These are phyloP conservation scores for Protomyctophum bolini DNA, from an alignment of 2,113 vertebrate genomes.

Conservation along the genomic window DNA sequence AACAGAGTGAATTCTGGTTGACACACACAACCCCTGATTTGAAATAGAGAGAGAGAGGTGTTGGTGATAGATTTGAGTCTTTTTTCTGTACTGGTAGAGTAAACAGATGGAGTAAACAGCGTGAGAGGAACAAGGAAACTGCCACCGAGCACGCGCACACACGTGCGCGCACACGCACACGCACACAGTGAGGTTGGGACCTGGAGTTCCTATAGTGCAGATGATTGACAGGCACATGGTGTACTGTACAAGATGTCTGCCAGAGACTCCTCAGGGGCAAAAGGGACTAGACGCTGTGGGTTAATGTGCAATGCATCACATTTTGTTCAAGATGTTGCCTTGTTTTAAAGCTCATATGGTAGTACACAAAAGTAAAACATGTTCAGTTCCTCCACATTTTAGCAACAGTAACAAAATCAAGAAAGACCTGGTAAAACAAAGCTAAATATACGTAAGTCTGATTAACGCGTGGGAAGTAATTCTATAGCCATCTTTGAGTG, in stretches of 20 bases:
- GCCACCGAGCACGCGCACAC: conserved; percentile 45
- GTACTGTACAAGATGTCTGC: conserved; percentile 64
- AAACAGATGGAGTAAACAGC: conserved; percentile 77
- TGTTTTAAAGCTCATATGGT: no score
- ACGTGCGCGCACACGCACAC: conserved; percentile 35
- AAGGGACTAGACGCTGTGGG: conserved; percentile 6
- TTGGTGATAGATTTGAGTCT: conserved; percentile 66
- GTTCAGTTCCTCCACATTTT: no score
- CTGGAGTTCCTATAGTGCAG: conserved; percentile 59
- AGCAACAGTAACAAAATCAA: no score
- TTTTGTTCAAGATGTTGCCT: no score
- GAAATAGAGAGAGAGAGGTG: conserved; percentile 40
- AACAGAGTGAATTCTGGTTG: conserved; percentile 47
- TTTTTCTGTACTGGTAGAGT: conserved; percentile 52
- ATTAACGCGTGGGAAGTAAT: no score
- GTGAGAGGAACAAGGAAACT: conserved; percentile 71
- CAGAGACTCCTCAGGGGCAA: conserved; percentile 64
- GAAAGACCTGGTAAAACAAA: no score
- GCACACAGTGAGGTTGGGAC: conserved; percentile 67
- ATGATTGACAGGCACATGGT: conserved; percentile 69
- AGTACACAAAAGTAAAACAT: no score
- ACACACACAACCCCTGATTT: conserved; percentile 62
- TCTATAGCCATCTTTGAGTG: no score
- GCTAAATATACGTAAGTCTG: no score
- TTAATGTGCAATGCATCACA: no score